Conservation (phyloP, 2,888 invertebrate species). For the Leptopilina syphax region DNA sequence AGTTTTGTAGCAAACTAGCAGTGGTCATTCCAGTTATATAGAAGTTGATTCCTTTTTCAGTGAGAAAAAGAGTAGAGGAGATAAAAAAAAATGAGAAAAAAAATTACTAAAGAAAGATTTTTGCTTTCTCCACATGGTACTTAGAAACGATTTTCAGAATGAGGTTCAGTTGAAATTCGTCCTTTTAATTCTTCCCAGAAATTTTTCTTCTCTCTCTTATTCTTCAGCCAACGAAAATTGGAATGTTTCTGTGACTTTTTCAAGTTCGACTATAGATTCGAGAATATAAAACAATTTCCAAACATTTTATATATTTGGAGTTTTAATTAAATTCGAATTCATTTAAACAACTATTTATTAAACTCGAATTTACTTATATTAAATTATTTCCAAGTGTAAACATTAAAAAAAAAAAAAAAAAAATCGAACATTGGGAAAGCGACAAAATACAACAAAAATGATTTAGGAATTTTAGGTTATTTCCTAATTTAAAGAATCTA, state of each 20-base stretch:
- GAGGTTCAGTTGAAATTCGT: conserved; percentile 24
- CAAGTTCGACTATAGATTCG: neutral
- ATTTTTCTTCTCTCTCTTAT: neutral
- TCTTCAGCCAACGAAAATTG: neutral
- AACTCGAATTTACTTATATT: no score
- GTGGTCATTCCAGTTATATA: neutral
- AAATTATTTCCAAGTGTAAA: no score
- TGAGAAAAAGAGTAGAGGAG: neutral
- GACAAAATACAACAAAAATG: no score
- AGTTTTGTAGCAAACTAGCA: neutral
- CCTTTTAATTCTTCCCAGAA: neutral
- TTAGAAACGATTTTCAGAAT: conserved; percentile 14
- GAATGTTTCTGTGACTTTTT: neutral
- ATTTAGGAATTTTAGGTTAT: no score
- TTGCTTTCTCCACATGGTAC: conserved; percentile 8
- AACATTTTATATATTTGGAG: no score
- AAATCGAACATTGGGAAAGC: no score
- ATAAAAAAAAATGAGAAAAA: neutral
- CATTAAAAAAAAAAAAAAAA: no score
- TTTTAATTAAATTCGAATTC: no score
- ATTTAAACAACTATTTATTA: no score
- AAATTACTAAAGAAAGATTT: neutral
- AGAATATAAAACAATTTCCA: no score
- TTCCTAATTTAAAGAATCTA: neutral
- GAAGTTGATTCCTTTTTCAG: conserved; percentile 3